phyloP scores from a whole-genome alignment of 1,140 invertebrate species.

The Caerostris darwini region DNA sequence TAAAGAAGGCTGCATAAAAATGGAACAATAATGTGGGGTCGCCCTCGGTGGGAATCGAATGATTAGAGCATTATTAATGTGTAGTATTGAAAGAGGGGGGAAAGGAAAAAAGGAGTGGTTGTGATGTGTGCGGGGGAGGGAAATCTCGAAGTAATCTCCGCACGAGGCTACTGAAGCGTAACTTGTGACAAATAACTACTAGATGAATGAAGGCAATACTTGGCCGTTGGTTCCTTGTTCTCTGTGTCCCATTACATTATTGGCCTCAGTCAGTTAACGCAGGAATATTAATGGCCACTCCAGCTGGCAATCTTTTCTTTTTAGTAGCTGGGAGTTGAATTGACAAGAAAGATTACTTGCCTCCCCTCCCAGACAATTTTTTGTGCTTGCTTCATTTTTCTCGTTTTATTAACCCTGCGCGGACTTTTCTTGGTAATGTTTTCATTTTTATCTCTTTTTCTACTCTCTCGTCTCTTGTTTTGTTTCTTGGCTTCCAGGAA shows the following conservation, averaged over 20 bases:
- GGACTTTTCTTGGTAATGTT: conserved; percentile 41
- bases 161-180: conserved; percentile 48
- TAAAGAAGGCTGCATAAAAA: conserved; percentile 49
- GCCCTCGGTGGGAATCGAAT: conserved; percentile 49
- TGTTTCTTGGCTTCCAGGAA: neutral
- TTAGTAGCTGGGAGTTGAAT: conserved; percentile 54
- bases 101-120: neutral
- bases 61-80: conserved; percentile 73
- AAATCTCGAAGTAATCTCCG: conserved; percentile 69
- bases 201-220: conserved; percentile 72
- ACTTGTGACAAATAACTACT: conserved; percentile 61
- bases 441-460: neutral
- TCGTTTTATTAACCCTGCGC: conserved; percentile 56
- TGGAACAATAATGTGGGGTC: conserved; percentile 56
- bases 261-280: conserved; percentile 72
- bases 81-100: conserved; percentile 53
- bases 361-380: neutral
- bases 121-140: neutral
- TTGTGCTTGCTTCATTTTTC: neutral
- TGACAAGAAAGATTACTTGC: conserved; percentile 73
- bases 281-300: conserved; percentile 72
- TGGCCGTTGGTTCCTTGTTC: conserved; percentile 59
- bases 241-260: conserved; percentile 72
- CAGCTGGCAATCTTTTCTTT: conserved; percentile 66
- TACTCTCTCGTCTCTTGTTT: neutral